Evolutionary conservation across 2,797 vertebrate genomes (phyloP).

Genomic region (Sebastes baramenuke): DNA sequence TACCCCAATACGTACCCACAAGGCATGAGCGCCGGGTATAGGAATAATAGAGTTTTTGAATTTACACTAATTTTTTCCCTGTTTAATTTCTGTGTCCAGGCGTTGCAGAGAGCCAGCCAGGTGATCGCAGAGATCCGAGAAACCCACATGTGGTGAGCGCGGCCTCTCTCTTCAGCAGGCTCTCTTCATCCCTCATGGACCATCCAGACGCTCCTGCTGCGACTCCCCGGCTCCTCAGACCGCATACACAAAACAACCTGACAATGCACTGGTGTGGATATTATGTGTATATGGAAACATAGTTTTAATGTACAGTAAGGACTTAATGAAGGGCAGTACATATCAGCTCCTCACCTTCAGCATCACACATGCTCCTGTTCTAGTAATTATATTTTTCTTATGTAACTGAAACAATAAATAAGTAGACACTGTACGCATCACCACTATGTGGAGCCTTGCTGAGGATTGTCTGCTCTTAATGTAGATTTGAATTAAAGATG

Average conservation of each 20-base stretch:
- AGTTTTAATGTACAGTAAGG: conserved; percentile 86
- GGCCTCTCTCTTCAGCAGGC: background rate
- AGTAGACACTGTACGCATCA: conserved; percentile 48
- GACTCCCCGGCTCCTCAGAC: conserved; percentile 3
- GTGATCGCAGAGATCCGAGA: conserved; percentile 98
- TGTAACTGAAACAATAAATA: conserved; percentile 75
- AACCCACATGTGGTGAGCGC: conserved; percentile 95
- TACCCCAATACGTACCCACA: background rate
- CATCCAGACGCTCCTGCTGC: conserved; percentile 9
- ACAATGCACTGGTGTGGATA: conserved; percentile 81
- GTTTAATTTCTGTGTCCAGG: conserved; percentile 74
- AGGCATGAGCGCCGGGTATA: background rate
- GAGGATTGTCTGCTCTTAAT: conserved; percentile 80
- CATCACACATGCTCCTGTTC: conserved; percentile 37
- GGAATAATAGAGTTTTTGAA: background rate
- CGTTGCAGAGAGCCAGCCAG: conserved; percentile 96
- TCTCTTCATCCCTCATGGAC: conserved; percentile 27
- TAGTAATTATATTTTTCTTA: conserved; percentile 70
- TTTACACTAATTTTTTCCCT: background rate
- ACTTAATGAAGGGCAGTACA: conserved; percentile 72
- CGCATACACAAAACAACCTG: conserved; percentile 50
- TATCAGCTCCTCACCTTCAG: conserved; percentile 44
- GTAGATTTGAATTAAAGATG: conserved; percentile 77
- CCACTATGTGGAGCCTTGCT: conserved; percentile 80
- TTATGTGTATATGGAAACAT: conserved; percentile 78